These are phyloP conservation scores for Drosophila orosa DNA, from an alignment of 1,140 invertebrate species.

Conservation along the genomic window DNA sequence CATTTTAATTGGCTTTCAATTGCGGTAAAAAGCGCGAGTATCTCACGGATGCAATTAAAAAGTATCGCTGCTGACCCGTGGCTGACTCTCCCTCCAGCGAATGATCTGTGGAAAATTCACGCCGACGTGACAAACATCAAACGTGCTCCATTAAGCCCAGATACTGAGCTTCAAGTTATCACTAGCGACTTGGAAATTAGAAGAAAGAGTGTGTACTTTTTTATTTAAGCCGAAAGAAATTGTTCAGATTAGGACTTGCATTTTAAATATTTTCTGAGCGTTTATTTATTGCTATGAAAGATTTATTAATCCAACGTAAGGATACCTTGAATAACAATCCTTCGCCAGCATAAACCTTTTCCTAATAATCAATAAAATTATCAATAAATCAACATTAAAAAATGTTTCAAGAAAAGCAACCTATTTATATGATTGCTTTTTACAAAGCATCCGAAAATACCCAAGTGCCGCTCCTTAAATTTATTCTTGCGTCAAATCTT, in stretches of 20 bases:
- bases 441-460: background rate
- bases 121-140: conserved; percentile 58
- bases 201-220: background rate
- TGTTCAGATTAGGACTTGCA: no score
- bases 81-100: conserved; percentile 7
- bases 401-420: no score
- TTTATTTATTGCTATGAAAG: no score
- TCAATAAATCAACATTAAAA: no score
- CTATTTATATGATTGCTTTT: background rate
- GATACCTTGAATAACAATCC: no score
- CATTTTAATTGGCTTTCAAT: conserved; percentile 69
- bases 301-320: no score
- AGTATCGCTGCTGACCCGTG: conserved; percentile 34
- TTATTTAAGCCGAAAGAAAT: no score
- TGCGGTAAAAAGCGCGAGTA: conserved; percentile 38
- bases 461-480: background rate
- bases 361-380: no score
- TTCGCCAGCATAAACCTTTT: no score
- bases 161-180: background rate
- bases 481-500: conserved; percentile 1
- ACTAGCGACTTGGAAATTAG: background rate
- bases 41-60: conserved; percentile 43
- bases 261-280: no score
- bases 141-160: conserved; percentile 57
- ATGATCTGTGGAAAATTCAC: conserved; percentile 36